These are phyloP conservation scores for Oreochromis mossambicus DNA, from an alignment of 2,797 vertebrate genomes.

Conservation along the genomic window DNA sequence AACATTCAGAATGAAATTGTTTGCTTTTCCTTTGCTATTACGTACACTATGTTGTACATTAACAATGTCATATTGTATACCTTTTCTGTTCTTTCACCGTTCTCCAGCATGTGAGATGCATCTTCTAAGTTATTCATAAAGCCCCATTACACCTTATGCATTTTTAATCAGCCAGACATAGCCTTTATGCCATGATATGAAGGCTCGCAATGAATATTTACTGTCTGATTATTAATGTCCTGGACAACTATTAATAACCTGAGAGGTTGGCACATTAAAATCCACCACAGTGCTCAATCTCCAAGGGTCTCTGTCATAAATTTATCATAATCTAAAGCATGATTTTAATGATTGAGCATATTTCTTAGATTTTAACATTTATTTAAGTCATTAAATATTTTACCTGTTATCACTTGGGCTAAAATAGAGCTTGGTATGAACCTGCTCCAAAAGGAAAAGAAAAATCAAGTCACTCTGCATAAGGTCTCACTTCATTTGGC, in stretches of 20 bases:
- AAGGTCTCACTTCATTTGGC: constrained; percentile 41
- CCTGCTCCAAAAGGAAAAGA: constrained; percentile 2
- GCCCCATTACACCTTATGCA: constrained; percentile 94
- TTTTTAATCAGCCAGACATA: constrained; percentile 92
- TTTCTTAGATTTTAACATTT: constrained; percentile 17
- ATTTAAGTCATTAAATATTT: background rate
- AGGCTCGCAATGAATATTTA: constrained; percentile 95
- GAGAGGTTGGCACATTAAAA: constrained; percentile 83
- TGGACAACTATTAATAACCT: constrained; percentile 83
- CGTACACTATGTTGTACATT: background rate
- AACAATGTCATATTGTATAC: constrained; percentile 10
- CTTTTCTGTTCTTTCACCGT: constrained; percentile 28
- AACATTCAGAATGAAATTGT: background rate
- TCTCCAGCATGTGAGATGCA: constrained; percentile 78
- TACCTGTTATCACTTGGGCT: background rate
- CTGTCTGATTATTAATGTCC: constrained; percentile 89
- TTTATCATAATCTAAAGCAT: constrained; percentile 18
- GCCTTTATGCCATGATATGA: constrained; percentile 92
- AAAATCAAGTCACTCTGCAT: constrained; percentile 21
- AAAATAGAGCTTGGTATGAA: background rate
- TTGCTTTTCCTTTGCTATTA: background rate
- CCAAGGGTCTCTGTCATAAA: constrained; percentile 10
- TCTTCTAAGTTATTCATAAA: constrained; percentile 97
- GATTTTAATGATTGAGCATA: constrained; percentile 1
- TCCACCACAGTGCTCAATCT: constrained; percentile 67